Evolutionary conservation across 1,140 invertebrate species (phyloP), one percentile per base, ranked within the genome.

Genomic region (Drosophila melanica): DNA sequence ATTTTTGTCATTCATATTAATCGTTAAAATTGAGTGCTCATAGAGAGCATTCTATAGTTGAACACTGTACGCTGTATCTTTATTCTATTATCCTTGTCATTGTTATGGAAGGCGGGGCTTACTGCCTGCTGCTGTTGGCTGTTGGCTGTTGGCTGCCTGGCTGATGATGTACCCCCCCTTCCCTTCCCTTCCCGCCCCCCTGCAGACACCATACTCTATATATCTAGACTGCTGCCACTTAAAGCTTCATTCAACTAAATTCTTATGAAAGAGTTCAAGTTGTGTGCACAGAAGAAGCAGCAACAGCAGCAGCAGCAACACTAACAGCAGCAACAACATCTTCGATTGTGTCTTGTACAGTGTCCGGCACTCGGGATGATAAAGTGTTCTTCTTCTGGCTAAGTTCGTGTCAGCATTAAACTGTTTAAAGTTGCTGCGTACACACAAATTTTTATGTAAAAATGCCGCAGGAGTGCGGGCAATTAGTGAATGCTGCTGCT

Each of bases 211-310:
- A 23, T 23, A 67, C 79, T 77, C 55, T 65, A 5, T 65, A 5
- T 27, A 27, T 6, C 27, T 72, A 73, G 71, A 60, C 79, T 67
- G 42, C 75, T 77, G 73, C 60, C 82, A 82, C 82, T 87, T 23
- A 58, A 63, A 62, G 66, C 80, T 86, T 82, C 71, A 82, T 81
- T 86, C 77, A 85, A 84, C 76, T 74, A 84, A 79, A 84, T 85
- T 80, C 77, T 84, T 85, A 77, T 80, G 39, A 84, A 84, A 85
- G 81, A 84, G 81, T 85, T 84, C 77, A 79, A 73, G 77, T 63
- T 79, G 76, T 79, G 64, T 66, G 69, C 57, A 42, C 63, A 74
- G 39, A 45, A 81, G 79, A 37, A 54, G 30, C 18, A 44, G 53
- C 4, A 37, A 35, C 11, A 9, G 37, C 14, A 9, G 37, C 11